These are phyloP conservation scores for Helicoverpa zea DNA, from an alignment of 1,140 invertebrate genomes.

Conservation along the genomic window DNA sequence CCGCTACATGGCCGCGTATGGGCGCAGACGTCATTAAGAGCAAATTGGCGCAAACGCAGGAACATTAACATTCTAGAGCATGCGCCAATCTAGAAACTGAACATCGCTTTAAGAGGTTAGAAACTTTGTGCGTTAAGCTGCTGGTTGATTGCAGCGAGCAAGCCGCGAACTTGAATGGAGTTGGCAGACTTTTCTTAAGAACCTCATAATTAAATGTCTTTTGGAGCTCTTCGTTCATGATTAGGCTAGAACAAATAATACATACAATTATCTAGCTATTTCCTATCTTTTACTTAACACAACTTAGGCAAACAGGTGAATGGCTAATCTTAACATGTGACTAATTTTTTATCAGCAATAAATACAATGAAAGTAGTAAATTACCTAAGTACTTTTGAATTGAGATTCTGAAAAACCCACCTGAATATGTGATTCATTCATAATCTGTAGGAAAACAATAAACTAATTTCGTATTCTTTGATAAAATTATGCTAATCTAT, in stretches of 20 bases:
- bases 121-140: slow-evolving; percentile 23
- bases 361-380: not conserved
- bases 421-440: not conserved
- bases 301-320: no score
- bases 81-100: slow-evolving; percentile 47
- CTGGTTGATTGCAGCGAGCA: not conserved
- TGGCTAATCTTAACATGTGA: no score
- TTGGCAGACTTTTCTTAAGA: no score
- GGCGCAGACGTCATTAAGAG: slow-evolving; percentile 27
- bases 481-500: no score
- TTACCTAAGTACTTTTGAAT: not conserved
- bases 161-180: not conserved
- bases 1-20: slow-evolving; percentile 19
- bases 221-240: no score
- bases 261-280: no score
- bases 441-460: not conserved
- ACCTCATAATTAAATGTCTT: no score
- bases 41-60: slow-evolving; percentile 29
- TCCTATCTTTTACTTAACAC: no score
- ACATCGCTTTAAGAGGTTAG: slow-evolving; percentile 44
- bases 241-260: no score
- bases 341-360: not conserved
- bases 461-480: not conserved
- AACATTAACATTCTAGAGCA: slow-evolving; percentile 47
- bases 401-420: not conserved